Percentiles rank a stretch among this genome's conserved stretches.
phyloP scores from a whole-genome alignment of 2,113 vertebrate genomes.

The Pseudorhombus dupliciocellatus region DNA sequence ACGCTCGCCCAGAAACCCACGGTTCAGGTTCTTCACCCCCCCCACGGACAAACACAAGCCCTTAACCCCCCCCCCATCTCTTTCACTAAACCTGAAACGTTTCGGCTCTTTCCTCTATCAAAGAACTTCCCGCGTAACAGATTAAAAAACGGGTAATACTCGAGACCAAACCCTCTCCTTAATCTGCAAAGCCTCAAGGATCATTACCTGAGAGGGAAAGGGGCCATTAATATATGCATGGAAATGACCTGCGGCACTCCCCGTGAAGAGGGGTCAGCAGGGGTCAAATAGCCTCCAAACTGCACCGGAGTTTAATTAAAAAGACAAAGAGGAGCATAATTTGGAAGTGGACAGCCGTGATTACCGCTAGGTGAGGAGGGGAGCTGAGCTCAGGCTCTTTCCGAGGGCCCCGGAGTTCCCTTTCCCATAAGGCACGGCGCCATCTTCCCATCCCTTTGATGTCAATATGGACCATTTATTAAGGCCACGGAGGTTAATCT shows the following conservation, averaged over 20 bases:
- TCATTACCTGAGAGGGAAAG: constrained; percentile 63
- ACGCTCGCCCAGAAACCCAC: too few species aligned
- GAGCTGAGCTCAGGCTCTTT: constrained; percentile 47
- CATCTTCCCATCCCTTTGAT: constrained; percentile 76
- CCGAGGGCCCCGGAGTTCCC: constrained; percentile 38
- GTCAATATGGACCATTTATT: constrained; percentile 77
- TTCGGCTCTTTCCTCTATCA: constrained; percentile 33
- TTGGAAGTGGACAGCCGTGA: constrained; percentile 63
- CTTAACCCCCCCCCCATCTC: background rate
- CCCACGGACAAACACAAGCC: constrained; percentile 4
- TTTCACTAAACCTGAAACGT: constrained; percentile 19
- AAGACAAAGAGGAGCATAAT: constrained; percentile 79
- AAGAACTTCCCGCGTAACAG: constrained; percentile 39
- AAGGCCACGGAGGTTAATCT: constrained; percentile 77
- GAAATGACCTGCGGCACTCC: constrained; percentile 77
- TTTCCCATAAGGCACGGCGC: constrained; percentile 65
- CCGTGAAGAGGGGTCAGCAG: constrained; percentile 73
- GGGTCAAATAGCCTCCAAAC: constrained; percentile 81
- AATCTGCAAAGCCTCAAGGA: constrained; percentile 73
- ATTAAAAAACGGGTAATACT: constrained; percentile 55
- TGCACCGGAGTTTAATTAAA: constrained; percentile 82
- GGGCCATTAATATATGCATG: constrained; percentile 81
- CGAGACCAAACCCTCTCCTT: constrained; percentile 59
- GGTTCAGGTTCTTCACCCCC: background rate
- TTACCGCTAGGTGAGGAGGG: constrained; percentile 52